A percentile compares a stretch with the other conserved stretches of the same genome.
phyloP scores from a whole-genome alignment of 2,113 vertebrate genomes.

The Coryphaenoides rupestris region DNA sequence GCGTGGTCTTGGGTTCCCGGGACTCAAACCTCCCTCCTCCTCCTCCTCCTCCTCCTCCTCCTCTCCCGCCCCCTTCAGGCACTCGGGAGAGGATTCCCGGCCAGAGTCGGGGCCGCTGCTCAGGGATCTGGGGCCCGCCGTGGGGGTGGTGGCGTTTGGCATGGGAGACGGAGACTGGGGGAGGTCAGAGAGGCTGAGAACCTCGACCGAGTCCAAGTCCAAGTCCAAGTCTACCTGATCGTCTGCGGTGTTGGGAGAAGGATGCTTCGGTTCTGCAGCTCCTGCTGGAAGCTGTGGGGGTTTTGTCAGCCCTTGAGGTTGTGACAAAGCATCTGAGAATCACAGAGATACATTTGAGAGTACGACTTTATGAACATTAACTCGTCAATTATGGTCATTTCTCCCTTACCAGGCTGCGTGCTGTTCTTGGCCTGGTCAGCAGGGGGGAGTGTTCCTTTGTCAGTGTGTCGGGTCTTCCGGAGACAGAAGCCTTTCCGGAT shows the following conservation, averaged over 20 bases:
- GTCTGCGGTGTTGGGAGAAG: background rate
- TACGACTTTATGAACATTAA: too few species aligned
- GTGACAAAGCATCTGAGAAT: too few species aligned
- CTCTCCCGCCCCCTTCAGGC: too few species aligned
- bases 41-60: too few species aligned
- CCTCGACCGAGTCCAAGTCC: background rate
- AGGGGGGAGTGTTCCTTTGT: background rate
- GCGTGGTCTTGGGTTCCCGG: too few species aligned
- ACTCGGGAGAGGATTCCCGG: background rate
- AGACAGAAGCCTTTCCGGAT: constrained; percentile 43
- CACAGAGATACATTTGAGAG: too few species aligned
- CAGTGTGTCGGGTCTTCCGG: constrained; percentile 16
- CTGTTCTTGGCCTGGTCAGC: background rate
- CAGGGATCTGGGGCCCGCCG: background rate
- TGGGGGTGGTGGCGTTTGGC: background rate
- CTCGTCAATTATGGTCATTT: too few species aligned
- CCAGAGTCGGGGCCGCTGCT: background rate
- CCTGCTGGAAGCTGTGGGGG: background rate
- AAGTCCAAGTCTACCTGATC: background rate
- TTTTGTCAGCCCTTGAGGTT: background rate
- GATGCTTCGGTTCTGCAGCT: background rate
- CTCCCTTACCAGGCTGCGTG: too few species aligned
- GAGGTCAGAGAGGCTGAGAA: background rate
- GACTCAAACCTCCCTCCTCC: too few species aligned
- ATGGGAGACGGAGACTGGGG: background rate